phyloP scores from a whole-genome alignment of 2,113 vertebrate species.

The Eublepharis macularius region DNA sequence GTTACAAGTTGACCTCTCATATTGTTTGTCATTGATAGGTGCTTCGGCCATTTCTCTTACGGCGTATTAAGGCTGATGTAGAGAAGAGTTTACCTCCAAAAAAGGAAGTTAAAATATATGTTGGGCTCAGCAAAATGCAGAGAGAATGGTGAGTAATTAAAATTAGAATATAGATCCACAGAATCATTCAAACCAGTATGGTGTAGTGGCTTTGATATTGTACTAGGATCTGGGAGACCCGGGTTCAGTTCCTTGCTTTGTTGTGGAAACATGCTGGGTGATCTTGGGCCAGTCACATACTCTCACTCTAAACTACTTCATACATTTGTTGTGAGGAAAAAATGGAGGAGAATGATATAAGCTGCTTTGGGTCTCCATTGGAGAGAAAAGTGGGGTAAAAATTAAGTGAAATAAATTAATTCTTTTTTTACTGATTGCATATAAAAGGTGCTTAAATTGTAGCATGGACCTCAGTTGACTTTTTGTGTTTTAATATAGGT shows the following conservation, averaged over 20 bases:
- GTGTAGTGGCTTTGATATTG: too few relatives aligned
- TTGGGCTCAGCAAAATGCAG: slow-evolving; percentile 99
- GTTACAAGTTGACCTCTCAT: background rate
- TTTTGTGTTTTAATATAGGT: slow-evolving; percentile 76
- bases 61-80: slow-evolving; percentile 97
- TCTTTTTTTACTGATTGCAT: background rate
- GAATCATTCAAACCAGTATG: background rate
- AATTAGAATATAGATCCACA: background rate
- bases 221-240: too few relatives aligned
- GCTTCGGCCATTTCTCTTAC: slow-evolving; percentile 92
- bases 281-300: too few relatives aligned
- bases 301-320: too few relatives aligned
- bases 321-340: too few relatives aligned
- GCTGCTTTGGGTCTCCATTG: too few relatives aligned
- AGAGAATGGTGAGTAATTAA: slow-evolving; percentile 88
- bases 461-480: background rate
- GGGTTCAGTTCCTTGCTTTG: too few relatives aligned
- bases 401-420: too few relatives aligned
- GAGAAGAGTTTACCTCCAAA: slow-evolving; percentile 97
- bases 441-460: background rate
- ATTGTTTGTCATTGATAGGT: slow-evolving; percentile 76
- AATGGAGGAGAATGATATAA: too few relatives aligned
- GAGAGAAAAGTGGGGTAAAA: too few relatives aligned
- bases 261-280: too few relatives aligned
- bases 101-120: slow-evolving; percentile 97